Conservation (phyloP, 2,113 vertebrate species). For the Callipepla californica region DNA sequence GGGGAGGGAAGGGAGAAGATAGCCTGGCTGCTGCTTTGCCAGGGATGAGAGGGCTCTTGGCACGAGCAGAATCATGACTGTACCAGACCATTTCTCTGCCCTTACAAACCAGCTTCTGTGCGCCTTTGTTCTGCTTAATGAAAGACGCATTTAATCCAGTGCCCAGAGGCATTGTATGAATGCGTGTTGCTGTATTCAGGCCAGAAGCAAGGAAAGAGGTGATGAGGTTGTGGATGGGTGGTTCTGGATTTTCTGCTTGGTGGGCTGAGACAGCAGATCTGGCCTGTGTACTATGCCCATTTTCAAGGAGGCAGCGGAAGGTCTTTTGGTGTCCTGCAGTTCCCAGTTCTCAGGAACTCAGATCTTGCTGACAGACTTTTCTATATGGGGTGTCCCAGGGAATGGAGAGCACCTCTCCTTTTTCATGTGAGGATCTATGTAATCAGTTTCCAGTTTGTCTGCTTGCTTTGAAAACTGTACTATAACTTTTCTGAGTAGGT, state of each 20-base stretch:
- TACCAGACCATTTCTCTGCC: slow-evolving; percentile 58
- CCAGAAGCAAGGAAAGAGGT: not conserved
- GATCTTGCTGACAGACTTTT: not conserved
- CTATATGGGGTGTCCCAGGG: not conserved
- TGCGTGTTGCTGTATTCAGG: not conserved
- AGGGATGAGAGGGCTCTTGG: slow-evolving; percentile 46
- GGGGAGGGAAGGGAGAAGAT: not conserved
- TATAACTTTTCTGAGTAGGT: not conserved
- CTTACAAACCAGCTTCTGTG: slow-evolving; percentile 65
- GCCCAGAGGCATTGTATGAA: not conserved
- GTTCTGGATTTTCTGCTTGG: not conserved
- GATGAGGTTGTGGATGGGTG: not conserved
- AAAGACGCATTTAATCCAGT: slow-evolving; percentile 59
- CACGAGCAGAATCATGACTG: slow-evolving; percentile 38
- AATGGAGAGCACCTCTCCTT: not conserved
- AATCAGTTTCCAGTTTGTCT: not conserved
- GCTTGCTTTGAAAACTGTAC: not conserved
- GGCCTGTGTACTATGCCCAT: not conserved
- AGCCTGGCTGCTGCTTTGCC: slow-evolving; percentile 19
- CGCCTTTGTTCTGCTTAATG: slow-evolving; percentile 24
- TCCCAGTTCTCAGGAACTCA: not conserved
- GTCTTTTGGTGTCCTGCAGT: not conserved
- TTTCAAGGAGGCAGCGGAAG: not conserved
- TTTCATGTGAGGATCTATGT: not conserved
- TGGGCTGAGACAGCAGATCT: not conserved